Conservation (phyloP, 2,797 vertebrate genomes). For the Fistularia commersonii region DNA sequence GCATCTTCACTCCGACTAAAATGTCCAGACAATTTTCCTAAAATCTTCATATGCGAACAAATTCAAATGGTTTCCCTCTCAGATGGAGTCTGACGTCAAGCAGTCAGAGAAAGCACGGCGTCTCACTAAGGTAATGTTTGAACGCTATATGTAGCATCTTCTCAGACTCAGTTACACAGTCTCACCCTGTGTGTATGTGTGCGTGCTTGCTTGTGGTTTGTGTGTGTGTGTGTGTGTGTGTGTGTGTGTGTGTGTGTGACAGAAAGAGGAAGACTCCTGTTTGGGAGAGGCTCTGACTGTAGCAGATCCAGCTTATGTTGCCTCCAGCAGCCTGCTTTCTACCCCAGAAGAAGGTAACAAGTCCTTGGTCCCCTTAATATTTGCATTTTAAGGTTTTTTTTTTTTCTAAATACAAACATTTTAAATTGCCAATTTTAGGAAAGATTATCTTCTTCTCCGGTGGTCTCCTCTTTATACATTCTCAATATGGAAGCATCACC, state of each 20-base stretch:
- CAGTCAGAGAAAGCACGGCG: constrained; percentile 84
- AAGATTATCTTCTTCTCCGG: constrained; percentile 89
- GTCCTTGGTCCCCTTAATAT: not conserved
- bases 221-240: not conserved
- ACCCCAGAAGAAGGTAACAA: constrained; percentile 86
- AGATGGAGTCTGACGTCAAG: constrained; percentile 91
- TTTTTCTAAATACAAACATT: not conserved
- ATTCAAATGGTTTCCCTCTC: not conserved
- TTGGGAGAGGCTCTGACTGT: constrained; percentile 81
- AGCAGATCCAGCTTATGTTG: constrained; percentile 81
- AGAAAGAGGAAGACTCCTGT: constrained; percentile 82
- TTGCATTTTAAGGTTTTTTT: not conserved
- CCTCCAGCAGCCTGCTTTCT: constrained; percentile 77
- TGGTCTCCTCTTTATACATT: constrained; percentile 86
- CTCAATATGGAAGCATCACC: constrained; percentile 81
- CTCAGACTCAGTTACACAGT: too few species aligned
- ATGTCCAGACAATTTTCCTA: too few species aligned
- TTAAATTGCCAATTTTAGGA: constrained; percentile 67
- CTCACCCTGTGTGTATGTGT: too few species aligned
- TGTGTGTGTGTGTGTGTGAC: constrained; percentile 26
- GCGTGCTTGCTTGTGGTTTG: not conserved
- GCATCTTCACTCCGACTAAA: too few species aligned
- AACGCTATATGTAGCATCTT: not conserved
- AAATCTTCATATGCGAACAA: not conserved
- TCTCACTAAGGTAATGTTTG: constrained; percentile 71